Evolutionary conservation across 1,140 invertebrate species (phyloP), one percentile per base, ranked within the genome.

Genomic region (Pinna nobilis): DNA sequence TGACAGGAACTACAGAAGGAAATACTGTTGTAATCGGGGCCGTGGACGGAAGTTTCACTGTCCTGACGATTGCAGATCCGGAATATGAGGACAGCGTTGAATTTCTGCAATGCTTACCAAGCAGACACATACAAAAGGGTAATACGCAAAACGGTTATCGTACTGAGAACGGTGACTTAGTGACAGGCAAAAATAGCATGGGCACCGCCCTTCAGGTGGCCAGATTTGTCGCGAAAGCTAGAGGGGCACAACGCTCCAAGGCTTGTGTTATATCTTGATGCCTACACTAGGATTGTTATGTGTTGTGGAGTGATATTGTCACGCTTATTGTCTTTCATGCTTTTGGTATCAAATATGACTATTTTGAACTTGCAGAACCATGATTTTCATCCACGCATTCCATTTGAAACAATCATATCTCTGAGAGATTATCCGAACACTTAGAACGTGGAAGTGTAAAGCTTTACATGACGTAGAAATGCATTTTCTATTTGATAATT

Each of bases 1-100:
- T 97, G 44, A 93, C 94, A 73, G 94, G 94, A 76, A 95, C 94
- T 7, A 92, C 93, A 49, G 95, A 95, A 85, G 95, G 96, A 7
- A 80, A 90, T 82, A 94, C 92, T 51, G 91, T 98, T 35, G 94
- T 97, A 1, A 90, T 98, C 28, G 96, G 96, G 0, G 97, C 95
- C 0, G 94, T 97, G 6, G 97, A 99, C 86, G 97, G 97, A 7
- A 97, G 96, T 85, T 91, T 99, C 39, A 96, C 96, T 1, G 94
- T 97, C n/a, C 88, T 98, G 35, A 94, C 94, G 15, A 95, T 99
- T 80, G 94, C 95, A 0, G 97, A 98, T 90, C 94, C 95, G 3
- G 75, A 78, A 18, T 81, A 84, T 35, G 77, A 82, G n/a, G 77
- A 79, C n/a, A 84, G 80, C 69, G 70, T 81, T 23, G 78, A 86